Percentiles rank a stretch among this genome's conserved stretches.
These are phyloP conservation scores for Pasiphila rectangulata DNA, from an alignment of 2,888 invertebrate species.

Conservation along the genomic window DNA sequence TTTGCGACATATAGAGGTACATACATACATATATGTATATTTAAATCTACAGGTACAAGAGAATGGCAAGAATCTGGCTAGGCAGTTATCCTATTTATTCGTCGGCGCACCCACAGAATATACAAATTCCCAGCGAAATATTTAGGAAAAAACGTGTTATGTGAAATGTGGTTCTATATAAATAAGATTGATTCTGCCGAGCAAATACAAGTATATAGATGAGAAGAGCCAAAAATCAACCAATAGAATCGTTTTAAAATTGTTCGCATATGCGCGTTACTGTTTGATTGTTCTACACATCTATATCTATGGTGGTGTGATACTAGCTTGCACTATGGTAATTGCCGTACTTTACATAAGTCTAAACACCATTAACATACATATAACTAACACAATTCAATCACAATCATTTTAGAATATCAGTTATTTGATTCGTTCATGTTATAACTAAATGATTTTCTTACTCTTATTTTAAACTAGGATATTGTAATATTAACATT, in stretches of 20 bases:
- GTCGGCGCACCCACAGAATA: too few species aligned
- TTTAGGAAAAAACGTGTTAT: too few species aligned
- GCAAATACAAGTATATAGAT: background rate
- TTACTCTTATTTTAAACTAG: slow-evolving; percentile 25
- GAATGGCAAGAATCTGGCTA: background rate
- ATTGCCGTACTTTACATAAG: slow-evolving; percentile 30
- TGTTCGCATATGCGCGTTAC: background rate
- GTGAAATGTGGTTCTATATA: too few species aligned
- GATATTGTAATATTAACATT: slow-evolving; percentile 45
- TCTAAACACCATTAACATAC: slow-evolving; percentile 49
- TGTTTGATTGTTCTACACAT: background rate
- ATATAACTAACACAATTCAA: slow-evolving; percentile 76
- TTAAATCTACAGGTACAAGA: background rate
- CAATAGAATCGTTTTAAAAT: background rate
- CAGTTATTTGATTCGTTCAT: slow-evolving; percentile 75
- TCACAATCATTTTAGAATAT: slow-evolving; percentile 81
- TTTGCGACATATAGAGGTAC: too few species aligned
- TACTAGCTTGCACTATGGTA: slow-evolving; percentile 2
- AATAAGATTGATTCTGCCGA: background rate
- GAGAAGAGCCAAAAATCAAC: background rate
- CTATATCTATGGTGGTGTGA: background rate
- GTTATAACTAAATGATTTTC: slow-evolving; percentile 34
- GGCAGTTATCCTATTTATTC: too few species aligned
- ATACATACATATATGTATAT: too few species aligned
- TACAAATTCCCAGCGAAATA: too few species aligned